phyloP scores from a whole-genome alignment of 2,888 invertebrate genomes.

The Bedellia somnulentella region DNA sequence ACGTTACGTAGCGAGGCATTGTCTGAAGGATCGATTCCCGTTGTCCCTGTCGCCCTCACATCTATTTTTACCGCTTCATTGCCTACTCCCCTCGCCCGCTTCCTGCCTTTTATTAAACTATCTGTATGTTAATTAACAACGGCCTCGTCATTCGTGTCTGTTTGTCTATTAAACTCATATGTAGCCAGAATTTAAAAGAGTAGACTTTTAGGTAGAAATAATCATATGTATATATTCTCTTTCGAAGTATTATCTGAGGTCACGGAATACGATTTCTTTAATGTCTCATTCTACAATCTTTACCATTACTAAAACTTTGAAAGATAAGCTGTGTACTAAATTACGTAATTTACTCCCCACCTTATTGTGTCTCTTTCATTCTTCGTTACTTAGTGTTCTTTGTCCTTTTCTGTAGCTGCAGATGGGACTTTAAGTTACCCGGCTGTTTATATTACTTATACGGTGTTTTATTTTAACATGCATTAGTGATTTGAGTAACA shows the following conservation, averaged over 20 bases:
- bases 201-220: too few species aligned
- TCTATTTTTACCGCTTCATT: constrained; percentile 62
- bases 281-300: too few species aligned
- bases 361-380: constrained; percentile 26
- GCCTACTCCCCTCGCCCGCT: constrained; percentile 54
- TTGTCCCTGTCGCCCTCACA: constrained; percentile 42
- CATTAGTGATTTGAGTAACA: constrained; percentile 9
- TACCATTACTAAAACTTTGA: too few species aligned
- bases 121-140: constrained; percentile 60
- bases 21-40: constrained; percentile 45
- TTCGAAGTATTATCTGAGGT: too few species aligned
- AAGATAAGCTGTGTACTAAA: too few species aligned
- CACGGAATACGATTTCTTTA: too few species aligned
- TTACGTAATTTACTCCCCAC: constrained; percentile 33
- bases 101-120: constrained; percentile 61
- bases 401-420: constrained; percentile 52
- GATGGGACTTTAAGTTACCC: constrained; percentile 56
- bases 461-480: constrained; percentile 21
- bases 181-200: too few species aligned
- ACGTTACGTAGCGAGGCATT: constrained; percentile 39
- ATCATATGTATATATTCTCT: too few species aligned
- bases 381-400: constrained; percentile 23
- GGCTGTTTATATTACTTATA: constrained; percentile 51
- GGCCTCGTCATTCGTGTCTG: constrained; percentile 36
- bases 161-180: constrained; percentile 53